phyloP scores from a whole-genome alignment of 2,797 vertebrate genomes.

The Lithobates sylvaticus region DNA sequence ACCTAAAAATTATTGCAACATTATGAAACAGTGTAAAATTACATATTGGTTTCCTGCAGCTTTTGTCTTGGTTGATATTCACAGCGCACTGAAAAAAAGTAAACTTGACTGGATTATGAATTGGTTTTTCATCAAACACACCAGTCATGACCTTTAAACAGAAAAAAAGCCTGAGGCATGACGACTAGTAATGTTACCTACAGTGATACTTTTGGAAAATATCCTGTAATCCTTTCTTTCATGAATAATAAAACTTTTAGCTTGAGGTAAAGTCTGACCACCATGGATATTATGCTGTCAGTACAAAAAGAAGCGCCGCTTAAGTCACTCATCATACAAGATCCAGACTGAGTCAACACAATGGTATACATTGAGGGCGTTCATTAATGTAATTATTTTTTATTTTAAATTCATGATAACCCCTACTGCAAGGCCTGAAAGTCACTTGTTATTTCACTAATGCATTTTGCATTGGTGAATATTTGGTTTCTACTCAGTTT shows the following conservation, averaged over 20 bases:
- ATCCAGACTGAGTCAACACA: neutral
- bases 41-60: neutral
- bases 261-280: conserved; percentile 36
- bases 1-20: no score
- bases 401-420: neutral
- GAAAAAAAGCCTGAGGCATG: conserved; percentile 27
- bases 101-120: conserved; percentile 26
- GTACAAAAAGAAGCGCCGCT: conserved; percentile 12
- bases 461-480: neutral
- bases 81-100: conserved; percentile 7
- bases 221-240: conserved; percentile 34
- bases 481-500: neutral
- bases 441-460: no score
- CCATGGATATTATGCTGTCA: conserved; percentile 26
- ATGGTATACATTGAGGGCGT: neutral
- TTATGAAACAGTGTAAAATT: neutral
- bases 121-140: conserved; percentile 24
- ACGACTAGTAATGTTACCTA: conserved; percentile 37
- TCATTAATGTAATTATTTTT: neutral
- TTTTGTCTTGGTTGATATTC: conserved; percentile 6
- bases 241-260: conserved; percentile 37
- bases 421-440: no score
- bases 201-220: conserved; percentile 31
- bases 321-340: neutral
- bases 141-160: conserved; percentile 28